Conservation (phyloP, 2,113 vertebrate species). For the Orcinus orca region DNA sequence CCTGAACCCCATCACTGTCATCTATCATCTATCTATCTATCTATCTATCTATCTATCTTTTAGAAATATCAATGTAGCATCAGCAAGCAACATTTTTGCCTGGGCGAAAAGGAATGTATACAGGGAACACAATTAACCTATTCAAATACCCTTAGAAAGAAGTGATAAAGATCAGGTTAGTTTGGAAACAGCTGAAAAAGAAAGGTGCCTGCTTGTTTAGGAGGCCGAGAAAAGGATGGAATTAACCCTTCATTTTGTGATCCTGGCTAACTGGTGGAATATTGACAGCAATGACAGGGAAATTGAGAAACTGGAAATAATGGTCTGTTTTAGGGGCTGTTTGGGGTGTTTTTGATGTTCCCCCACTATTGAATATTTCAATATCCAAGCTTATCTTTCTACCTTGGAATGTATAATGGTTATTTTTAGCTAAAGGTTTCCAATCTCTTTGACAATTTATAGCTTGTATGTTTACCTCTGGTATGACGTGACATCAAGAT, state of each 20-base stretch:
- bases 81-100: not conserved
- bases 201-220: not conserved
- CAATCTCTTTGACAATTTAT: not conserved
- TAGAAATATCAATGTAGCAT: not conserved
- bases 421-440: not conserved
- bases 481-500: not conserved
- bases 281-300: not conserved
- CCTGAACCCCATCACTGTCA: not conserved
- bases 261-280: not conserved
- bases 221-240: not conserved
- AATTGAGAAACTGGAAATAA: not conserved
- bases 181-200: not conserved
- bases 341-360: not conserved
- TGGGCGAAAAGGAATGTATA: not conserved
- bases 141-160: not conserved
- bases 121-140: not conserved
- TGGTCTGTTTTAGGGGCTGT: not conserved
- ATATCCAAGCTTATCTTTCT: not conserved
- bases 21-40: not conserved
- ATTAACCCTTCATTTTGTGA: not conserved
- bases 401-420: not conserved
- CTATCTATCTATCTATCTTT: not conserved
- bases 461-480: not conserved
- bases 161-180: not conserved
- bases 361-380: not conserved